Percentiles rank a stretch among this genome's conserved stretches.
Evolutionary conservation across 1,140 invertebrate species (phyloP).

Genomic region (Drosophila pseudoananassae): DNA sequence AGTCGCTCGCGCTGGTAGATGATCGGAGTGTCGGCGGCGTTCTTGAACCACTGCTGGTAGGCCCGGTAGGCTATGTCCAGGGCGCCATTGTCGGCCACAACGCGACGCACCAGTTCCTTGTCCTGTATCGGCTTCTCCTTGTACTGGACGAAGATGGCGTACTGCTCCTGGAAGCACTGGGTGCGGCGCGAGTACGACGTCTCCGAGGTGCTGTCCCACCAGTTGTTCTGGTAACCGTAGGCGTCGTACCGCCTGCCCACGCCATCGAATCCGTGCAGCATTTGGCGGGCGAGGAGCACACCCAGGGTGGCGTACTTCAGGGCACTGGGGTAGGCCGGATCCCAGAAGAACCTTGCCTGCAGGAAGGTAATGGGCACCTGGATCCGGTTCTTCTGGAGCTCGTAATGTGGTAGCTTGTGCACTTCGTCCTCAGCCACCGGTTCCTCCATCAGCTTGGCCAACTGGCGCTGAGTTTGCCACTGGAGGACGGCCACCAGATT

Average conservation of each 20-base stretch:
- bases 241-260: constrained; percentile 96
- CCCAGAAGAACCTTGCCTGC: constrained; percentile 91
- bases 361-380: constrained; percentile 98
- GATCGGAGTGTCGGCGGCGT: constrained; percentile 82
- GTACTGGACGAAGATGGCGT: constrained; percentile 84
- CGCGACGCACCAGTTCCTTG: constrained; percentile 90
- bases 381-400: constrained; percentile 98
- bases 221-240: constrained; percentile 96
- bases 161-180: constrained; percentile 96
- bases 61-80: constrained; percentile 95
- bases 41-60: constrained; percentile 87
- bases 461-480: constrained; percentile 90
- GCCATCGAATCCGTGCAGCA: constrained; percentile 98
- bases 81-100: constrained; percentile 97
- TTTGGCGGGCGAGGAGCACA: constrained; percentile 96
- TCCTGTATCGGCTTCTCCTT: constrained; percentile 71
- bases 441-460: constrained; percentile 92
- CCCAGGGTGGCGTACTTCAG: constrained; percentile 98
- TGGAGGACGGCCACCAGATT: constrained; percentile 94
- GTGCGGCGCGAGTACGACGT: constrained; percentile 93
- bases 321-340: constrained; percentile 95
- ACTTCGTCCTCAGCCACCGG: constrained; percentile 91
- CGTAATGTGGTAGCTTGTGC: constrained; percentile 87
- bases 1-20: constrained; percentile 86
- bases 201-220: constrained; percentile 98